Conservation (phyloP, 2,113 vertebrate species). For the Brachypodius melanocephalos region DNA sequence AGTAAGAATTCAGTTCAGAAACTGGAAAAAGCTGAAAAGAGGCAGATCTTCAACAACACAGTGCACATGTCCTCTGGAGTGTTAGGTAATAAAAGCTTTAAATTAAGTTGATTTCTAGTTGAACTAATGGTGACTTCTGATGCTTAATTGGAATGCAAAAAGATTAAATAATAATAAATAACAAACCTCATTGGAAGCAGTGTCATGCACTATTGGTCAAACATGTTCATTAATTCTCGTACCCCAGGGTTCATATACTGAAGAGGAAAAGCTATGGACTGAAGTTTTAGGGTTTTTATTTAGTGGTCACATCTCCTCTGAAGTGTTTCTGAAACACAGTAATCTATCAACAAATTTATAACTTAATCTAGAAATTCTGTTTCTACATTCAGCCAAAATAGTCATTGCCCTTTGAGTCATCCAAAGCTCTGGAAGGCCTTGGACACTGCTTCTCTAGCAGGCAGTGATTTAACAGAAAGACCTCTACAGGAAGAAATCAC, state of each 20-base stretch:
- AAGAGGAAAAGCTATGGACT: neutral
- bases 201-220: neutral
- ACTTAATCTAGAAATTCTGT: neutral
- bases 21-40: neutral
- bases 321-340: neutral
- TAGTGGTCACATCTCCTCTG: neutral
- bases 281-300: neutral
- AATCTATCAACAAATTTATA: neutral
- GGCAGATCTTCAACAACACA: neutral
- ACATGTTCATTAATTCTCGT: neutral
- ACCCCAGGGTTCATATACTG: neutral
- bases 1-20: neutral
- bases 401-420: neutral
- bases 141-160: neutral
- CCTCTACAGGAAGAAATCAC: slow-evolving; percentile 28
- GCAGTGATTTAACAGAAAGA: neutral
- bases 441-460: neutral
- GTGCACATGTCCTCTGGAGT: neutral
- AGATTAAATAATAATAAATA: slow-evolving; percentile 17
- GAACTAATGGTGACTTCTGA: slow-evolving; percentile 19
- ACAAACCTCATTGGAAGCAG: neutral
- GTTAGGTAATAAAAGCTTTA: slow-evolving; percentile 5
- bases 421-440: neutral
- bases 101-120: slow-evolving; percentile 29
- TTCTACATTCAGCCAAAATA: neutral